These are phyloP conservation scores for Eupithecia tripunctaria DNA, from an alignment of 2,888 invertebrate species.

Conservation along the genomic window DNA sequence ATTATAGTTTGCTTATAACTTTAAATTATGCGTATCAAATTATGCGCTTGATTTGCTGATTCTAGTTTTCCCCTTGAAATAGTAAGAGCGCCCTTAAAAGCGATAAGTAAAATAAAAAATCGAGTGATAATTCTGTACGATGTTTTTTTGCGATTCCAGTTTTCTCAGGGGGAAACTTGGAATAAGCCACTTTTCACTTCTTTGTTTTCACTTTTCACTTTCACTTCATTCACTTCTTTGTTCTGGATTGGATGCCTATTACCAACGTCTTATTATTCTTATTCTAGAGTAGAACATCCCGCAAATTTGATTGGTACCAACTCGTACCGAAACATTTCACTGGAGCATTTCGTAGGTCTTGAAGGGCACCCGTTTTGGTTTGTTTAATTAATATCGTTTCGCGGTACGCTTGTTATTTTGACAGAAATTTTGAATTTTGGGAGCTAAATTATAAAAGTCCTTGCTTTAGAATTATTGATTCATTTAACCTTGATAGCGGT, in stretches of 20 bases:
- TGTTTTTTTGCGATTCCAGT: too few species aligned
- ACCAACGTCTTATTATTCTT: background rate
- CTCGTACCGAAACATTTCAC: background rate
- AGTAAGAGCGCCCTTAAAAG: too few species aligned
- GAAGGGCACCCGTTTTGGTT: constrained; percentile 18
- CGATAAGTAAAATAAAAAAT: too few species aligned
- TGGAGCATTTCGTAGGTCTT: constrained; percentile 16
- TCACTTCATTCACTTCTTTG: background rate
- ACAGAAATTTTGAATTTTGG: background rate
- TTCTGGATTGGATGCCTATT: background rate
- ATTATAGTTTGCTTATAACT: too few species aligned
- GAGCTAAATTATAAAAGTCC: background rate
- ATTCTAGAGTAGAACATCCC: background rate
- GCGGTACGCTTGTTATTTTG: constrained; percentile 23
- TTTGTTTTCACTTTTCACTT: too few species aligned
- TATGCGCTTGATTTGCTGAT: too few species aligned
- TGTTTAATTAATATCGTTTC: constrained; percentile 27
- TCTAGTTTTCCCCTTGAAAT: too few species aligned
- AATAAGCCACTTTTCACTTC: background rate
- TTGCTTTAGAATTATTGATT: background rate
- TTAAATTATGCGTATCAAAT: too few species aligned
- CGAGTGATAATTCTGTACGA: too few species aligned
- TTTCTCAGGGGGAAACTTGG: too few species aligned
- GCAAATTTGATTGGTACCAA: background rate
- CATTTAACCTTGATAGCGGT: too few species aligned